These are phyloP conservation scores for Lithobius niger DNA, from an alignment of 1,140 invertebrate genomes.

Conservation along the genomic window DNA sequence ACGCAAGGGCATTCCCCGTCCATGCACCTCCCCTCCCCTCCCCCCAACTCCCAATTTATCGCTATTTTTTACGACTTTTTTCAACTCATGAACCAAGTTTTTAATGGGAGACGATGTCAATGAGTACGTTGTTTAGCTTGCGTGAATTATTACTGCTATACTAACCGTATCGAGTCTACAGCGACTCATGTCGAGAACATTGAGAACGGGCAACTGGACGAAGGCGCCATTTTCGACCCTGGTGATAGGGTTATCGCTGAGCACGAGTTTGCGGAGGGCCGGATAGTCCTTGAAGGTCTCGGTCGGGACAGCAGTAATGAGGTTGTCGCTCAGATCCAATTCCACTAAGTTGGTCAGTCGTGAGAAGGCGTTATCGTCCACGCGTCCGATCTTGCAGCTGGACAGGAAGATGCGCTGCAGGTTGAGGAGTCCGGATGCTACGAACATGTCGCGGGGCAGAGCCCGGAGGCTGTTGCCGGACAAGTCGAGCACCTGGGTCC, in stretches of 20 bases:
- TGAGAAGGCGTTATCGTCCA: slow-evolving; percentile 64
- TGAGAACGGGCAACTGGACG: slow-evolving; percentile 46
- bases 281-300: slow-evolving; percentile 50
- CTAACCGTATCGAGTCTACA: slow-evolving; percentile 44
- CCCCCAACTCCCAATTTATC: no score
- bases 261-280: slow-evolving; percentile 55
- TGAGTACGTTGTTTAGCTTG: no score
- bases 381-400: slow-evolving; percentile 64
- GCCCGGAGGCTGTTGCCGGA: slow-evolving; percentile 72
- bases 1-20: no score
- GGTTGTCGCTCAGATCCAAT: slow-evolving; percentile 59
- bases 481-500: slow-evolving; percentile 77
- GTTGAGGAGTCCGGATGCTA: slow-evolving; percentile 63
- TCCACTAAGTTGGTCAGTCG: slow-evolving; percentile 74
- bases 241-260: slow-evolving; percentile 56
- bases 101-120: no score
- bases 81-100: no score
- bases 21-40: no score
- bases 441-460: slow-evolving; percentile 62
- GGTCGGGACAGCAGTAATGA: slow-evolving; percentile 49
- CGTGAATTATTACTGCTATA: no score
- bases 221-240: slow-evolving; percentile 54
- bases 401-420: slow-evolving; percentile 70
- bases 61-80: no score
- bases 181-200: slow-evolving; percentile 53